Evolutionary conservation across 2,113 vertebrate genomes (phyloP), one percentile per base, ranked within the genome.

Genomic region (Euleptes europaea): DNA sequence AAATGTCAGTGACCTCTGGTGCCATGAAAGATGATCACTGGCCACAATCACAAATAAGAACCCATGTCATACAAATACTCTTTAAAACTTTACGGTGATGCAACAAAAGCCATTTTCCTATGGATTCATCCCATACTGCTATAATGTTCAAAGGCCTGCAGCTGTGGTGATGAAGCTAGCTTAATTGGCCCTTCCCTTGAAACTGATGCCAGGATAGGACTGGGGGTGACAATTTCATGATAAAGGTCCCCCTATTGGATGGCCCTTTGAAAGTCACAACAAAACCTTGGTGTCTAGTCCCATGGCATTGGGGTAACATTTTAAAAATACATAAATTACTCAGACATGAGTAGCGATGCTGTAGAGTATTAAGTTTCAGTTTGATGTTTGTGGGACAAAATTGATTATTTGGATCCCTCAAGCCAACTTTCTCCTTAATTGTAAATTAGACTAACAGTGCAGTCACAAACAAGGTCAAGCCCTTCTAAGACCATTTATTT

Each of bases 21-120:
- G 28, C 4, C 23, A 1, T 1, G 21, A 0, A 2, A 0, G 40
- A 0, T 2, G 0, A 15, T 12, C 38, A 14, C 0, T 23, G 72
- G 1, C 72, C 60, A 76, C 15, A 17, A 19, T 60, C 38, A 21
- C 74, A 12, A 21, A 0, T 1, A 5, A 11, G 54, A 15, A 51
- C 19, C 4, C 47, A 8, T 8, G 19, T 35, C 44, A 54, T 57
- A 35, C 42, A 74, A 31, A 31, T 47, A 31, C 4, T 4, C 26
- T 47, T 74, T 71, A 54, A 71, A 57, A 82, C 33, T 4, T 31
- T 33, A 31, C 3, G 3, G 14, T n/a, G 21, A 15, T 40, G 7
- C 7, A 38, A 31, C 42, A 26, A 28, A 14, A 72, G 33, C 38
- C 2, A 4, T 9, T 71, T 31, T 71, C 44, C 44, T 44, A 44